Percentiles rank a stretch among this genome's conserved stretches.
Conservation (phyloP, 2,888 invertebrate species). For the Plusia festucae region DNA sequence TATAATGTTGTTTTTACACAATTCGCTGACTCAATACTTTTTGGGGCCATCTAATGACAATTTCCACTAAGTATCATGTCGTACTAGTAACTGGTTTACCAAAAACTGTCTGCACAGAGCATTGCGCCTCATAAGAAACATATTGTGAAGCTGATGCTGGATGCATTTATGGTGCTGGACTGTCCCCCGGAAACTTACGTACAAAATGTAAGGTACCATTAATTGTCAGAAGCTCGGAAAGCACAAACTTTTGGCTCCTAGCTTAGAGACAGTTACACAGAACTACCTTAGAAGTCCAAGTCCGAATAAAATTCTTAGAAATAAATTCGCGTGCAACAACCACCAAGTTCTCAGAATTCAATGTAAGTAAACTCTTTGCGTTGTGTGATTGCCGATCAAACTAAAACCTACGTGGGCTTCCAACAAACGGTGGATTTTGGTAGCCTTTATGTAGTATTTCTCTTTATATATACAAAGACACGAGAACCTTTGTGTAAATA, state of each 20-base stretch:
- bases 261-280: not conserved
- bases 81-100: no score
- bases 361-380: constrained; percentile 1
- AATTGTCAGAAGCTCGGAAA: not conserved
- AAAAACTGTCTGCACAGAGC: no score
- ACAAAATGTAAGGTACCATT: not conserved
- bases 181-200: not conserved
- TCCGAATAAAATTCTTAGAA: not conserved
- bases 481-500: not conserved
- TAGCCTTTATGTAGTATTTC: no score
- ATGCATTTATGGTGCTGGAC: no score
- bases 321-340: not conserved
- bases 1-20: no score
- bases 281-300: not conserved
- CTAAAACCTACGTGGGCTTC: not conserved
- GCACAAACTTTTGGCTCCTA: constrained; percentile 1
- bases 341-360: not conserved
- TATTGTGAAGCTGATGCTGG: no score
- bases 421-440: no score
- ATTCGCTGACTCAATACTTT: no score
- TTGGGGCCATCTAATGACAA: no score
- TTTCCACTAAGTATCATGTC: no score
- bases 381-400: not conserved
- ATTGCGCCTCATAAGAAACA: no score
- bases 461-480: no score